phyloP scores from a whole-genome alignment of 92 coral and sea anemone genomes.

The Palythoa heliodiscus region DNA sequence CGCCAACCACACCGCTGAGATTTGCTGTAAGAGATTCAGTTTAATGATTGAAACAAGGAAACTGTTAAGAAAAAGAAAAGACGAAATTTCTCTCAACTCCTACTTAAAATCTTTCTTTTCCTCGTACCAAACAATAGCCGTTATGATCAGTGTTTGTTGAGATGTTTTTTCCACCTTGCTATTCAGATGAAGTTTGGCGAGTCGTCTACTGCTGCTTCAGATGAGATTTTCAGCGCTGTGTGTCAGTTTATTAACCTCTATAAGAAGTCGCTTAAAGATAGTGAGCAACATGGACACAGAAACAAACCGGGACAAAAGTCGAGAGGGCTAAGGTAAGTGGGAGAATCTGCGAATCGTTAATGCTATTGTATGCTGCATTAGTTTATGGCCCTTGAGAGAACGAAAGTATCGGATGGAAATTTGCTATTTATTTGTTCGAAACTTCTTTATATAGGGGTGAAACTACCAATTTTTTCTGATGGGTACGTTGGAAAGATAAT shows the following conservation, averaged over 20 bases:
- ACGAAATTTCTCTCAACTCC: too few species aligned
- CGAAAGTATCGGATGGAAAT: not conserved
- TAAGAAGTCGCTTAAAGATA: slow-evolving; percentile 62
- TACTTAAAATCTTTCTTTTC: too few species aligned
- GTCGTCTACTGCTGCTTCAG: slow-evolving; percentile 86
- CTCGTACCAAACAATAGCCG: not conserved
- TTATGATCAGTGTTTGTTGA: not conserved
- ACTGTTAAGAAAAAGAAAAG: too few species aligned
- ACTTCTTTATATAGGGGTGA: too few species aligned
- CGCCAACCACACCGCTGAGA: too few species aligned
- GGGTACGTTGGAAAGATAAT: too few species aligned
- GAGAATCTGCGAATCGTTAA: not conserved
- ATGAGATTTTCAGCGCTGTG: slow-evolving; percentile 80
- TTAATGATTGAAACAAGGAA: too few species aligned
- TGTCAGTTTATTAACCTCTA: slow-evolving; percentile 72
- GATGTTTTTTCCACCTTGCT: not conserved
- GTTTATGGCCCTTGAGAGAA: not conserved
- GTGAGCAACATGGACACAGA: slow-evolving; percentile 26
- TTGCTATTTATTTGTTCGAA: too few species aligned
- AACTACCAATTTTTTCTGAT: too few species aligned
- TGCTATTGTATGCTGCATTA: not conserved
- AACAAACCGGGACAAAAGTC: slow-evolving; percentile 51
- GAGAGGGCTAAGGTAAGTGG: slow-evolving; percentile 69
- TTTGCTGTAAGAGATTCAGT: too few species aligned
- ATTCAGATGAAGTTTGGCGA: slow-evolving; percentile 82